A percentile compares a stretch with the other conserved stretches of the same genome.
Conservation (phyloP, 2,797 vertebrate species). For the Galaxias olidus region DNA sequence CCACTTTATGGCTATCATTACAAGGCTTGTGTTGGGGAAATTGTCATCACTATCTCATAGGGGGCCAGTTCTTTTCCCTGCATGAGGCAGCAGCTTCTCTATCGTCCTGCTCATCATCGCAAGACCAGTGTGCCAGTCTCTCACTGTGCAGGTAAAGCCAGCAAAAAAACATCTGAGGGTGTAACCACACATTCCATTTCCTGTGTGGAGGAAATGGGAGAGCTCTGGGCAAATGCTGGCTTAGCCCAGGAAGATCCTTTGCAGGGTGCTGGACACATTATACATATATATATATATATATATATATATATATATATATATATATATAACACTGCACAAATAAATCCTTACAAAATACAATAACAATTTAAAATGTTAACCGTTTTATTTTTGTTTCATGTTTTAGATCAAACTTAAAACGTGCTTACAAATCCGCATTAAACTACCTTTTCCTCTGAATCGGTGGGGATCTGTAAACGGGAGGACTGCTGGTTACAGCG, state of each 20-base stretch:
- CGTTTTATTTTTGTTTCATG: no score
- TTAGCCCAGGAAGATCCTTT: conserved; percentile 36
- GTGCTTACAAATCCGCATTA: no score
- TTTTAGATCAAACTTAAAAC: no score
- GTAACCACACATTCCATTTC: conserved; percentile 12
- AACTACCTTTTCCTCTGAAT: no score
- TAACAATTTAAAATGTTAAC: no score
- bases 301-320: no score
- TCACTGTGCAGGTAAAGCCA: conserved; percentile 25
- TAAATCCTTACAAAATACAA: no score
- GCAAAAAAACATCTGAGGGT: conserved; percentile 19
- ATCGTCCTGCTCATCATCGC: background rate
- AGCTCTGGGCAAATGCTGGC: conserved; percentile 20
- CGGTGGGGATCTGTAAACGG: no score
- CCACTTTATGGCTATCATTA: background rate
- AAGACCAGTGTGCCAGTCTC: conserved; percentile 16
- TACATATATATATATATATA: no score
- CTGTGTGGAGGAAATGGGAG: conserved; percentile 3
- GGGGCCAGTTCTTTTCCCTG: conserved; percentile 1
- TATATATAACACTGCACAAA: no score
- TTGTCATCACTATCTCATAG: background rate
- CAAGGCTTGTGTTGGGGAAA: background rate
- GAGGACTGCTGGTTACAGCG: no score
- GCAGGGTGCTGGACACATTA: no score
- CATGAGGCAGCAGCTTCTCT: background rate